Evolutionary conservation across 2,888 invertebrate genomes (phyloP).

Genomic region (Xanthia icteritia): DNA sequence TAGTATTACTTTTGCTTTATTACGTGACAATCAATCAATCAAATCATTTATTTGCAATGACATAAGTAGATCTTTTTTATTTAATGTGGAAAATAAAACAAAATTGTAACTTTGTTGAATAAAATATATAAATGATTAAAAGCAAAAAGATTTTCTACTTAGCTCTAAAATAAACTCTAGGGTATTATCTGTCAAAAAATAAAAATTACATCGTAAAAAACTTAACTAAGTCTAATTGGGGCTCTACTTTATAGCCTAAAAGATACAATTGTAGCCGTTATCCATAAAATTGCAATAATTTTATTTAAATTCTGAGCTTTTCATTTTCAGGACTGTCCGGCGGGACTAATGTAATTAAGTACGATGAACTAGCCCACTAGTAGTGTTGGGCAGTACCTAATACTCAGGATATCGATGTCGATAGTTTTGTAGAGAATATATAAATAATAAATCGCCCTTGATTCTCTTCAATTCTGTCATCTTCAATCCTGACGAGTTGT

Average conservation of each 20-base stretch:
- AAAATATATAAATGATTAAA: not conserved
- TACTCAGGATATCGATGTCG: constrained; percentile 22
- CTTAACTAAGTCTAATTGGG: constrained; percentile 32
- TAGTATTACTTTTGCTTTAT: not conserved
- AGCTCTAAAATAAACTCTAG: not conserved
- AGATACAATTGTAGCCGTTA: constrained; percentile 49
- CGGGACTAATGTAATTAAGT: constrained; percentile 81
- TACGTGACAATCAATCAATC: too few relatives aligned
- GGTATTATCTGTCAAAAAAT: constrained; percentile 14
- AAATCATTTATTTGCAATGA: too few relatives aligned
- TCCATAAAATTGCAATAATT: constrained; percentile 64
- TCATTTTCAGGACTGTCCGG: constrained; percentile 71
- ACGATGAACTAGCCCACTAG: constrained; percentile 72
- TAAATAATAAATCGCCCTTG: not conserved
- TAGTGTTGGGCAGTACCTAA: constrained; percentile 15
- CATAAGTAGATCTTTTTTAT: not conserved
- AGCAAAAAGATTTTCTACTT: not conserved
- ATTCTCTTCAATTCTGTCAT: not conserved
- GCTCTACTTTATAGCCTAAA: constrained; percentile 32
- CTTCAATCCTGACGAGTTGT: too few relatives aligned
- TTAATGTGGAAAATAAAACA: not conserved
- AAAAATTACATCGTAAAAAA: constrained; percentile 31
- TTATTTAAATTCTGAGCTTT: constrained; percentile 72
- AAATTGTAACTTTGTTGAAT: not conserved
- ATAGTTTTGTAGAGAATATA: not conserved